Percentiles rank a stretch among this genome's conserved stretches.
phyloP scores from a whole-genome alignment of 2,113 vertebrate species.

The Phalacrocorax brasilianus region DNA sequence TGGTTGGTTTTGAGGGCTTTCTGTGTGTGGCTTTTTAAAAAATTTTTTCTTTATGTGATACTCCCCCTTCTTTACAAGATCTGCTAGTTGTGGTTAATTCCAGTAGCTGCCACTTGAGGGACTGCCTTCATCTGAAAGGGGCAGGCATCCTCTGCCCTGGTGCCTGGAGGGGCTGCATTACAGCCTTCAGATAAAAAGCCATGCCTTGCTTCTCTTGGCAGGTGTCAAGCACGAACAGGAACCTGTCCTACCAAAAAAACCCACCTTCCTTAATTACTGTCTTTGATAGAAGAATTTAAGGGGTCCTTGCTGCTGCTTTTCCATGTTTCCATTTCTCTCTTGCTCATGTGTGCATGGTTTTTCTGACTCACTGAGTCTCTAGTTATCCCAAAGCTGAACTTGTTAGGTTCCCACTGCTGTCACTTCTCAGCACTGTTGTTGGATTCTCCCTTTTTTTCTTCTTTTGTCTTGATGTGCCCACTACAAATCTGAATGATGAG shows the following conservation, averaged over 20 bases:
- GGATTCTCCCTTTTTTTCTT: neutral
- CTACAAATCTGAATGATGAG: neutral
- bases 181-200: neutral
- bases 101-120: neutral
- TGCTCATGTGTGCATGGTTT: neutral
- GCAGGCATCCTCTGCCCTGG: neutral
- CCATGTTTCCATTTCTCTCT: neutral
- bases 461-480: neutral
- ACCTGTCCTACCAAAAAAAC: neutral
- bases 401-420: neutral
- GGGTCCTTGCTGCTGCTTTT: neutral
- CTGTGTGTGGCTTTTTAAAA: no score
- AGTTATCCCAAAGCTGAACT: neutral
- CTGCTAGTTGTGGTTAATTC: neutral
- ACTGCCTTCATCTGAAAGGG: neutral
- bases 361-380: neutral
- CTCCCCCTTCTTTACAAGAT: neutral
- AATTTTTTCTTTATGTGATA: rapidly evolving
- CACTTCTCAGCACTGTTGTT: neutral
- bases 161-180: neutral
- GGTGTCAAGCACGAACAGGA: neutral
- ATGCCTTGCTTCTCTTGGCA: neutral
- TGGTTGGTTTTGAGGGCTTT: neutral
- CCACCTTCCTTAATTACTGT: neutral
- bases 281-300: neutral